Conservation (phyloP, 2,113 vertebrate species). For the Nesogale talazaci region DNA sequence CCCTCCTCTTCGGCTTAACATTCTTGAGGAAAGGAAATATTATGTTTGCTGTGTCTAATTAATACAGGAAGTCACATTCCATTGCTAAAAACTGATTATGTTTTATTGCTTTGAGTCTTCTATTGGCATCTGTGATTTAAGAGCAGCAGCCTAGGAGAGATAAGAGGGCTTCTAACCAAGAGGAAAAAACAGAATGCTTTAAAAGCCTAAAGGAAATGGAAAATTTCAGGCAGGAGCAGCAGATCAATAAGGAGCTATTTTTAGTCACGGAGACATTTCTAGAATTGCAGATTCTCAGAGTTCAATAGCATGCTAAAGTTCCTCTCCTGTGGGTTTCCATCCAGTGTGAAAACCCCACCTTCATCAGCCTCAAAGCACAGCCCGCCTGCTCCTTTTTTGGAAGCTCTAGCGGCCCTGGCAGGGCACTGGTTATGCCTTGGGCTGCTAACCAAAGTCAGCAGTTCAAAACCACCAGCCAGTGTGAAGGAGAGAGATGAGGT, state of each 20-base stretch:
- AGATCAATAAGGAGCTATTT: constrained; percentile 70
- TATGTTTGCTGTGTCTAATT: constrained; percentile 32
- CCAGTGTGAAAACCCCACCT: neutral
- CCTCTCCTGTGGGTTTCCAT: neutral
- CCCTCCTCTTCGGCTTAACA: neutral
- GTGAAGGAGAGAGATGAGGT: too few species aligned
- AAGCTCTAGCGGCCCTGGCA: neutral
- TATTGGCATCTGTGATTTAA: constrained; percentile 25
- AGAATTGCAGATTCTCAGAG: constrained; percentile 49
- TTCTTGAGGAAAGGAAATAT: constrained; percentile 17
- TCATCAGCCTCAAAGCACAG: neutral
- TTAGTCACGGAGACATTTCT: constrained; percentile 35
- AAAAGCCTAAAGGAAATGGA: constrained; percentile 47
- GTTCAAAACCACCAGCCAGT: too few species aligned
- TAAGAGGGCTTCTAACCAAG: neutral
- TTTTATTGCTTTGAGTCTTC: constrained; percentile 43
- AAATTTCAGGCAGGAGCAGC: constrained; percentile 44
- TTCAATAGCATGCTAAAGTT: constrained; percentile 19
- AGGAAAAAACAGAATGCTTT: constrained; percentile 30
- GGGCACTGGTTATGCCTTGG: too few species aligned
- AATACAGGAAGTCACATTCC: constrained; percentile 39
- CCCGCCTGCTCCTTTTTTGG: neutral
- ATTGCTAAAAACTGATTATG: constrained; percentile 26
- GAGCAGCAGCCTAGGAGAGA: constrained; percentile 30
- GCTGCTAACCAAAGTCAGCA: too few species aligned